Evolutionary conservation across 2,113 vertebrate genomes (phyloP).

Genomic region (Atrichornis clamosus): DNA sequence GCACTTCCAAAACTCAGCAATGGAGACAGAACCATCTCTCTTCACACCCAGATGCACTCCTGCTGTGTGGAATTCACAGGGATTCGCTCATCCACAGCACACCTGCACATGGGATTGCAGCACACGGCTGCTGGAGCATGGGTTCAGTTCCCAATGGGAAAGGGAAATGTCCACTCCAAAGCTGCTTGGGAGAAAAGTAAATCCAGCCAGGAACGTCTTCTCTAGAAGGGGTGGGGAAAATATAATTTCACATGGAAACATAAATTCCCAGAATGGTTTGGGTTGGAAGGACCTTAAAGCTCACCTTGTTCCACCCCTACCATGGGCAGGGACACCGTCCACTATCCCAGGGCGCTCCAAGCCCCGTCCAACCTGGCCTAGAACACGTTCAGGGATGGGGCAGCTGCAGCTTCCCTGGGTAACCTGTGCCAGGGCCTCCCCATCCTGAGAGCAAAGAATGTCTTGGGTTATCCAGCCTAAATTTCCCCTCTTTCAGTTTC

Average conservation of each 20-base stretch:
- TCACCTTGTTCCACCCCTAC: rapidly evolving
- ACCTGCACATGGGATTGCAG: neutral
- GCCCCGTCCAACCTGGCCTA: neutral
- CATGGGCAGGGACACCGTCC: neutral
- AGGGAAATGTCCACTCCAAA: neutral
- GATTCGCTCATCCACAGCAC: neutral
- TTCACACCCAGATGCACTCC: neutral
- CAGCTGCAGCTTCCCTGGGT: neutral
- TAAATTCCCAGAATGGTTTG: neutral
- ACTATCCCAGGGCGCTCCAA: neutral
- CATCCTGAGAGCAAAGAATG: neutral
- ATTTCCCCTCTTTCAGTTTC: neutral
- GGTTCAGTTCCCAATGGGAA: neutral
- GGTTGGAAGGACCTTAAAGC: neutral
- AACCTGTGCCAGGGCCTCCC: neutral
- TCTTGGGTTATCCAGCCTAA: neutral
- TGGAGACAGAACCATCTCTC: neutral
- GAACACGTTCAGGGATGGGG: neutral
- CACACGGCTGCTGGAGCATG: neutral
- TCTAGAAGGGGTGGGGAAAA: neutral
- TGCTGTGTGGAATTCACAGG: neutral
- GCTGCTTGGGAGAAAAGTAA: neutral
- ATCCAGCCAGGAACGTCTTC: neutral
- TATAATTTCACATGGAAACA: neutral
- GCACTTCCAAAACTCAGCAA: neutral